These are phyloP conservation scores for Hemicordylus capensis DNA, from an alignment of 2,113 vertebrate genomes.

Conservation along the genomic window DNA sequence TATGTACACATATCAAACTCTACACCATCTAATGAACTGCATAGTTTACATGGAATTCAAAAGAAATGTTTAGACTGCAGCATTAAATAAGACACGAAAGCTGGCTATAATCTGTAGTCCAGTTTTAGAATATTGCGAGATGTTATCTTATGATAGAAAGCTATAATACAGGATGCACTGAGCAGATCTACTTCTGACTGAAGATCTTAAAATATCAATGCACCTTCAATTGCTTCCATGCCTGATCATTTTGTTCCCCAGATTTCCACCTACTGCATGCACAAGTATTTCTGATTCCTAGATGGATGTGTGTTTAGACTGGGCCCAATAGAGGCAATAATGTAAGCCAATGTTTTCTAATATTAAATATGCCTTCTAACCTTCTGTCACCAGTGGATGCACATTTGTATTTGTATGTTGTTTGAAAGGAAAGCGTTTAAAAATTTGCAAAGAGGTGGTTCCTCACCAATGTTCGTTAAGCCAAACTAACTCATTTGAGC, in stretches of 20 bases:
- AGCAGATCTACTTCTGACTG: neutral
- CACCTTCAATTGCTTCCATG: neutral
- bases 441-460: no score
- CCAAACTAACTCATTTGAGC: no score
- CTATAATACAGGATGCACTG: neutral
- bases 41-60: constrained; percentile 63
- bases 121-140: neutral
- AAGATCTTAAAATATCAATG: neutral
- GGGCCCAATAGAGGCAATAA: neutral
- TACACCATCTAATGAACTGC: constrained; percentile 63
- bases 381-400: no score
- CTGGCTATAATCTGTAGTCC: neutral
- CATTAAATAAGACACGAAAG: neutral
- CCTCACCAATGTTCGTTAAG: no score
- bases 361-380: no score
- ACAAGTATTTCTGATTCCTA: neutral
- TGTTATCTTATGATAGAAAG: neutral
- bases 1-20: constrained; percentile 53
- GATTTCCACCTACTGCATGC: neutral
- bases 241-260: neutral
- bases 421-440: no score
- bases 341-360: neutral
- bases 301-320: neutral
- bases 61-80: neutral
- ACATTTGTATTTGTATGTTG: no score